Evolutionary conservation across 2,888 invertebrate genomes (phyloP), one percentile per base, ranked within the genome.

Genomic region (Heliconius erato): DNA sequence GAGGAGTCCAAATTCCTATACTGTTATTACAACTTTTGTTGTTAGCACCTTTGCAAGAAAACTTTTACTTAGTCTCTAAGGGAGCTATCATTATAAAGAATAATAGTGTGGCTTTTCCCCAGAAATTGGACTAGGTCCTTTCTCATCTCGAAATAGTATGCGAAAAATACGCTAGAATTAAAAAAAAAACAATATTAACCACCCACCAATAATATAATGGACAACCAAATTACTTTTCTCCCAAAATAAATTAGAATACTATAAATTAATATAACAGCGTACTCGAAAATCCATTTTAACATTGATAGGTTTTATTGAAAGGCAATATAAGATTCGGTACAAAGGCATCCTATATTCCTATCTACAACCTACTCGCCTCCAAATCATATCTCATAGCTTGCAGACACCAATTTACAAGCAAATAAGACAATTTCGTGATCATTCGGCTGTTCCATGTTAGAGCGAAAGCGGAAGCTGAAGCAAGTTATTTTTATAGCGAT

Each of bases 391-490:
- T 85, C 85, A 83, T 82, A 83, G 85, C 82, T 84, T 81, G 84
- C 86, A 87, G 87, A 85, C 88, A 87, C 85, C 86, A 89, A 88
- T 88, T 88, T 87, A 87, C 87, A 87, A 88, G 86, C 87, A 89
- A 90, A 88, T 89, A 89, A 88, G 88, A 86, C 88, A 87, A 87
- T 87, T 85, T 87, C 86, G 87, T 86, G 87, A 86, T 86, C 84
- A 85, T 85, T 85, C 87, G 68, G 32, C 65, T 49, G 28, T 23
- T 59, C 40, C 16, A 9, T 59, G 80, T 63, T 72, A 32, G 68
- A 28, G 85, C 79, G 83, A 26, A 4, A 79, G 84, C 84, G 83
- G 74, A 49, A 65, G 74, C 65, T 69, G 78, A 49, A 67, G 40
- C 78, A 28, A 16, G 12, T 65, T 28, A 12, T 54, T 54, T 74